A percentile compares a stretch with the other conserved stretches of the same genome.
These are phyloP conservation scores for Smittia sp. DNA, from an alignment of 2,888 invertebrate species.

Conservation along the genomic window DNA sequence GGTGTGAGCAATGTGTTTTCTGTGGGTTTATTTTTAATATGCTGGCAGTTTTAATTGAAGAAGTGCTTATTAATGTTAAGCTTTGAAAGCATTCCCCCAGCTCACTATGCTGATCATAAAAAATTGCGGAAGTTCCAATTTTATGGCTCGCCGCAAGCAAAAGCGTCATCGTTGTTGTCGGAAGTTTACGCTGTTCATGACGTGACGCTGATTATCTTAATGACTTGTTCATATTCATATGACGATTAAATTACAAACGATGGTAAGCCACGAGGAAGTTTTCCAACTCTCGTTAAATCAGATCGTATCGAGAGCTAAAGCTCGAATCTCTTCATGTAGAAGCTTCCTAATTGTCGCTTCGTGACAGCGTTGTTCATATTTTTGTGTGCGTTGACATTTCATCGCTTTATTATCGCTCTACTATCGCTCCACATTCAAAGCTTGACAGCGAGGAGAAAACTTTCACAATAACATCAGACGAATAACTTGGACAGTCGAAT, in stretches of 20 bases:
- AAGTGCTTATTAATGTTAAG: too few relatives aligned
- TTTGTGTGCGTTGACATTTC: constrained; percentile 21
- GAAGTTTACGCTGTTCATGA: background rate
- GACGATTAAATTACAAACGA: constrained; percentile 2
- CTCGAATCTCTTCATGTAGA: background rate
- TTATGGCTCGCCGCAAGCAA: too few relatives aligned
- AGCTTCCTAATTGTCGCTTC: background rate
- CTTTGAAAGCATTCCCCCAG: too few relatives aligned
- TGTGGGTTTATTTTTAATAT: background rate
- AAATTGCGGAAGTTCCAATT: too few relatives aligned
- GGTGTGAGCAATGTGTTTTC: background rate
- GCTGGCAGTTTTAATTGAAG: background rate
- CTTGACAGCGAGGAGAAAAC: background rate
- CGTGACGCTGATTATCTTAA: background rate
- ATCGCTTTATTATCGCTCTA: constrained; percentile 24
- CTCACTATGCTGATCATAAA: too few relatives aligned
- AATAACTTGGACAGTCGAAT: background rate
- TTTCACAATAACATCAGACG: constrained; percentile 8
- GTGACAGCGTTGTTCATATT: background rate
- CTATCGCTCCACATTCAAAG: background rate
- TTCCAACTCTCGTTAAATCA: constrained; percentile 23
- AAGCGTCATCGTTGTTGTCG: too few relatives aligned
- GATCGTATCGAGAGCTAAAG: constrained; percentile 10
- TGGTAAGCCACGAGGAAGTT: background rate
- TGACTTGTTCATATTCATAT: constrained; percentile 19